Evolutionary conservation across 2,797 vertebrate genomes (phyloP).

Genomic region (Gymnoscopelus braueri): DNA sequence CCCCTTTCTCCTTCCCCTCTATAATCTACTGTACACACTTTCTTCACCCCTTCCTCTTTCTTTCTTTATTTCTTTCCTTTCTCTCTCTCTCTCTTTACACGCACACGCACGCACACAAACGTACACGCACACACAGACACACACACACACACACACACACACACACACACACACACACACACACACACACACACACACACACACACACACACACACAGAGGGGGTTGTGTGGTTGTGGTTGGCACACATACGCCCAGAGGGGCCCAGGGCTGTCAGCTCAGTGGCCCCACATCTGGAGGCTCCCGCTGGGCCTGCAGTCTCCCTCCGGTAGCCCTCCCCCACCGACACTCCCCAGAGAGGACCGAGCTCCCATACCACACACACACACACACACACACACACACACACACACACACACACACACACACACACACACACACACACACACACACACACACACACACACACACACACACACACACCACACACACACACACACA

Average conservation of each 20-base stretch:
- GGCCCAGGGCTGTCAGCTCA: slow-evolving; percentile 78
- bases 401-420: slow-evolving; percentile 3
- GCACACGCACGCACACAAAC: too few relatives aligned
- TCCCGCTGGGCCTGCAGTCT: slow-evolving; percentile 78
- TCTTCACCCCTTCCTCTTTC: slow-evolving; percentile 3
- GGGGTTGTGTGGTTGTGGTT: slow-evolving; percentile 70
- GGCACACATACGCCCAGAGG: slow-evolving; percentile 79
- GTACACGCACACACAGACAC: not conserved
- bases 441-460: slow-evolving; percentile 2
- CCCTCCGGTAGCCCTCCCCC: slow-evolving; percentile 57
- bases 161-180: slow-evolving; percentile 17
- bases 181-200: slow-evolving; percentile 1
- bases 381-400: slow-evolving; percentile 30
- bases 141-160: not conserved
- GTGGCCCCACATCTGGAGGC: slow-evolving; percentile 83
- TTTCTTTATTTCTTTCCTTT: slow-evolving; percentile 4
- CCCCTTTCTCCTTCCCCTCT: too few relatives aligned
- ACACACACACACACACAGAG: slow-evolving; percentile 49
- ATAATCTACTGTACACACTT: not conserved
- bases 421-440: slow-evolving; percentile 17
- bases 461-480: slow-evolving; percentile 1
- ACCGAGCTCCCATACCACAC: slow-evolving; percentile 50
- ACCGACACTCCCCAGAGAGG: slow-evolving; percentile 66
- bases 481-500: slow-evolving; percentile 2
- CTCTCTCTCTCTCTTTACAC: too few relatives aligned